phyloP scores from a whole-genome alignment of 2,888 invertebrate genomes.

The Athalia circularis region DNA sequence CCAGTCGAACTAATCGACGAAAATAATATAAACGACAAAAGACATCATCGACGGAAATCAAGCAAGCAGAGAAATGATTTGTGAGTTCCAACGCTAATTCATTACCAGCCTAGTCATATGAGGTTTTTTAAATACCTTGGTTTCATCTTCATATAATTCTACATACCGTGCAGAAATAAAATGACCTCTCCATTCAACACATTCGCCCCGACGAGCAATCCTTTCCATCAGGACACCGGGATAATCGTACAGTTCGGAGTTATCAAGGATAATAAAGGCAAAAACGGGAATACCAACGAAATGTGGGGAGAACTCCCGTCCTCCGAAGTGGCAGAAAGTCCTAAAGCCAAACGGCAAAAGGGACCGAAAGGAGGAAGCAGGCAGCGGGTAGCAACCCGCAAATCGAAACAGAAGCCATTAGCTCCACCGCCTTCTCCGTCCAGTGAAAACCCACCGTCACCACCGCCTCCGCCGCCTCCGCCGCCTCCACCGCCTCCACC shows the following conservation, averaged over 20 bases:
- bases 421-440: background rate
- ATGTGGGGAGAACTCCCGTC: conserved; percentile 25
- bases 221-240: conserved; percentile 11
- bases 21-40: background rate
- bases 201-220: conserved; percentile 16
- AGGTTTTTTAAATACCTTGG: too few species aligned
- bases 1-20: background rate
- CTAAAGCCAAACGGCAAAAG: background rate
- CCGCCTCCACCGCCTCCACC: background rate
- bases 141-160: too few species aligned
- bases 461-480: background rate
- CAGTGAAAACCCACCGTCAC: background rate
- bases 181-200: conserved; percentile 37
- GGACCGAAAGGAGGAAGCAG: conserved; percentile 17
- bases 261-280: background rate
- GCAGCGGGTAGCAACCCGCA: background rate
- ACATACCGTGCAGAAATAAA: background rate
- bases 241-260: conserved; percentile 24
- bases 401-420: background rate
- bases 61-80: conserved; percentile 14
- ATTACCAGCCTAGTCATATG: too few species aligned
- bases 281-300: background rate
- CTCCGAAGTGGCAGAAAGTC: conserved; percentile 4
- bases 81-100: background rate
- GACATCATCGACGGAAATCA: background rate